A percentile compares a stretch with the other conserved stretches of the same genome.
Evolutionary conservation across 2,888 invertebrate species (phyloP).

Genomic region (Ctenicera cuprea): DNA sequence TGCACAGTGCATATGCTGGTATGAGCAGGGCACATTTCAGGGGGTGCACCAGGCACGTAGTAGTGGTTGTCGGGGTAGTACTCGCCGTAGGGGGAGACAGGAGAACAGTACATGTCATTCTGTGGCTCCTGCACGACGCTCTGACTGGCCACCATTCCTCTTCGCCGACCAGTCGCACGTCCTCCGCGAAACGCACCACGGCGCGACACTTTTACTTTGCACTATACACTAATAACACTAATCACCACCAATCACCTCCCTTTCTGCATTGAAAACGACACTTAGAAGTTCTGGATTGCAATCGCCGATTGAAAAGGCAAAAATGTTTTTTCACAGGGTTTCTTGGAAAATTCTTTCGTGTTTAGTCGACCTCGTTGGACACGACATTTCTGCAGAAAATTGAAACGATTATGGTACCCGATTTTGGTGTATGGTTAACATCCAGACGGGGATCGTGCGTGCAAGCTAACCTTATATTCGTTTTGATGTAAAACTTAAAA

Average conservation of each 20-base stretch:
- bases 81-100: slow-evolving; percentile 75
- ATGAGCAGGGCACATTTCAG: slow-evolving; percentile 78
- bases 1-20: slow-evolving; percentile 81
- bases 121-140: slow-evolving; percentile 69
- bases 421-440: background rate
- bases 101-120: slow-evolving; percentile 72
- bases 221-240: slow-evolving; percentile 43
- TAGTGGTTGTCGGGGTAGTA: slow-evolving; percentile 76
- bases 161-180: slow-evolving; percentile 74
- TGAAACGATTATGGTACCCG: background rate
- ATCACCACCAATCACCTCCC: slow-evolving; percentile 40
- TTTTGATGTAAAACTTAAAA: slow-evolving; percentile 2
- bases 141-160: slow-evolving; percentile 72
- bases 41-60: slow-evolving; percentile 65
- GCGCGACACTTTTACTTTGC: slow-evolving; percentile 57
- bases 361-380: slow-evolving; percentile 11
- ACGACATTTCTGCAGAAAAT: slow-evolving; percentile 32
- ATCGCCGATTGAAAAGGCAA: background rate
- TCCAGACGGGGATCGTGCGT: slow-evolving; percentile 21
- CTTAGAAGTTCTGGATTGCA: background rate
- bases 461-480: background rate
- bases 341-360: slow-evolving; percentile 4
- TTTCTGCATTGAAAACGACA: slow-evolving; percentile 38
- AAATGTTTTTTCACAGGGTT: background rate
- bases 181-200: slow-evolving; percentile 70